These are phyloP conservation scores for Sardinella longiceps DNA, from an alignment of 2,797 vertebrate genomes.

Conservation along the genomic window DNA sequence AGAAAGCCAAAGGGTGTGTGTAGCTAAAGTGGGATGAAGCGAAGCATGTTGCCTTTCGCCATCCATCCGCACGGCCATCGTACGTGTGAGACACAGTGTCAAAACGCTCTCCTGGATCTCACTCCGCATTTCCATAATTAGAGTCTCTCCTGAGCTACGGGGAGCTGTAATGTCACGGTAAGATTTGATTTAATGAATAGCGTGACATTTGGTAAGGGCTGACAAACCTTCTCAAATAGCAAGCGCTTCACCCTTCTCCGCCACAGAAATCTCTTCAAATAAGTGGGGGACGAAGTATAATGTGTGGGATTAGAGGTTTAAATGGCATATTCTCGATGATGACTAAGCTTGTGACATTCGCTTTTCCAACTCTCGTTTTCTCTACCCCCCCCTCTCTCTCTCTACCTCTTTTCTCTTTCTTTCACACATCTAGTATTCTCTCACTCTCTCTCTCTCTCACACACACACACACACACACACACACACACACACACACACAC, in stretches of 20 bases:
- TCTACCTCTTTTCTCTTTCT: slow-evolving; percentile 23
- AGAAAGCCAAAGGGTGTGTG: background rate
- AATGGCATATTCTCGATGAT: slow-evolving; percentile 52
- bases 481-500: background rate
- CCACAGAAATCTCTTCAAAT: slow-evolving; percentile 44
- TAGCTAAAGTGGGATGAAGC: background rate
- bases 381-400: slow-evolving; percentile 33
- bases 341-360: slow-evolving; percentile 42
- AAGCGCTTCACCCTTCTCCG: slow-evolving; percentile 29
- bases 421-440: background rate
- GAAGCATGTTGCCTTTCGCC: background rate
- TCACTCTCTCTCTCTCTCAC: slow-evolving; percentile 17
- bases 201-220: slow-evolving; percentile 52
- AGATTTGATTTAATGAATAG: slow-evolving; percentile 37
- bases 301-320: slow-evolving; percentile 51
- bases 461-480: background rate
- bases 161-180: slow-evolving; percentile 7
- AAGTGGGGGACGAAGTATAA: slow-evolving; percentile 37
- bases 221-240: slow-evolving; percentile 53
- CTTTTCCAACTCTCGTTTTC: slow-evolving; percentile 23
- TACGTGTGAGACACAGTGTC: background rate
- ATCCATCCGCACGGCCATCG: background rate
- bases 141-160: slow-evolving; percentile 26
- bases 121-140: slow-evolving; percentile 19
- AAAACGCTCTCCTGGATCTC: background rate